phyloP scores from a whole-genome alignment of 2,113 vertebrate genomes.

The Paracyprichromis sp. region DNA sequence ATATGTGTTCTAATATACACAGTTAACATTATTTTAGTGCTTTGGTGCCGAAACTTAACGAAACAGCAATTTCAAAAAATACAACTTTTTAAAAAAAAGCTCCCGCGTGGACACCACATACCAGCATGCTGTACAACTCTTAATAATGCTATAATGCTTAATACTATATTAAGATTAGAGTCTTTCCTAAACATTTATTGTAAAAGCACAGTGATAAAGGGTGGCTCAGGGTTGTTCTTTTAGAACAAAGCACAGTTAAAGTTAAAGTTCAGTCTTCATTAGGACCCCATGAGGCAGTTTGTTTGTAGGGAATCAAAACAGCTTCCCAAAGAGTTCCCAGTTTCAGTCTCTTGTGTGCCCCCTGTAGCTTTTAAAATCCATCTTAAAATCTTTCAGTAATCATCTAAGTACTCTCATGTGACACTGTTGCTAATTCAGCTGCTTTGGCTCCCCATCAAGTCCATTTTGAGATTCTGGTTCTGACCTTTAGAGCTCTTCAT shows the following conservation, averaged over 20 bases:
- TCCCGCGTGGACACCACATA: rapidly evolving
- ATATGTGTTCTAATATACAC: background rate
- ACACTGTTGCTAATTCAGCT: background rate
- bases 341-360: background rate
- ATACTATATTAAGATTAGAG: background rate
- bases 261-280: background rate
- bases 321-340: background rate
- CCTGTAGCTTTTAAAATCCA: background rate
- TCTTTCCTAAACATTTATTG: background rate
- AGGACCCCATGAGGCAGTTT: background rate
- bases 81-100: background rate
- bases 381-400: background rate
- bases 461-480: background rate
- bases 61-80: background rate
- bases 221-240: background rate
- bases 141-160: background rate
- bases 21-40: background rate
- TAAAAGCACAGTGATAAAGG: background rate
- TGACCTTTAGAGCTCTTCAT: background rate
- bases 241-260: background rate
- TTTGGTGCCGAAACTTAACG: rapidly evolving
- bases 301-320: background rate
- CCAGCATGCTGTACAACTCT: background rate
- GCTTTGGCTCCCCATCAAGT: background rate
- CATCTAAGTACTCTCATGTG: background rate